Evolutionary conservation across 2,797 vertebrate species (phyloP), one percentile per base, ranked within the genome.

Genomic region (Sebastes elongatus): DNA sequence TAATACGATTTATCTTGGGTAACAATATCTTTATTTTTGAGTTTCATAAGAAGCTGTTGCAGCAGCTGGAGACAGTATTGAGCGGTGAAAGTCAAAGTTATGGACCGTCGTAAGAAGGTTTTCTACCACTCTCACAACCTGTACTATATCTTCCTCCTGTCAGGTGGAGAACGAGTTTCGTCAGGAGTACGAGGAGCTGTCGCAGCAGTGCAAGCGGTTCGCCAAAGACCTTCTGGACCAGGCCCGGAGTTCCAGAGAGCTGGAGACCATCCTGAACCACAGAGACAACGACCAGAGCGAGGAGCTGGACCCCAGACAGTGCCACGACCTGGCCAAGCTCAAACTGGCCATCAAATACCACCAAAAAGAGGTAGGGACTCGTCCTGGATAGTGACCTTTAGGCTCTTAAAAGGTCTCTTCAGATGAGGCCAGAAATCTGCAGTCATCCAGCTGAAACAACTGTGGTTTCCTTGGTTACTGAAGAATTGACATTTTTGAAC

Each of bases 261-360:
- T 99, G 87, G 98, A 99, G 89, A 99, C 97, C 88, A 98, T 99
- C 90, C 96, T 99, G 76, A 99, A 99, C 80, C 97, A 99, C 93
- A 92, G 97, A 71, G 98, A 98, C 92, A 93, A 88, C 1, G 97
- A 99, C 94, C 97, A 98, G 90, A 98, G 97, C 0, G 98, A 98
- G 74, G 98, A 98, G 46, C 95, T 98, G 89, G 98, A 99, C 89
- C 97, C 96, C 61, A 94, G 96, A 2, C 97, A 98, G 92, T 97
- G 97, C 91, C 97, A 98, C n/a, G 97, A 99, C 88, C 93, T 99
- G 89, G 98, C 98, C 83, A 99, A 99, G 90, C 96, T 99, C 78
- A 99, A 99, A 82, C 96, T 99, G 83, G 98, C 98, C 90, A 99
- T 99, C 96, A 99, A 99, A 90, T 99, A 99, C 83, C 98, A 99